Evolutionary conservation across 2,888 invertebrate genomes (phyloP).

Genomic region (Cantharis rufa): DNA sequence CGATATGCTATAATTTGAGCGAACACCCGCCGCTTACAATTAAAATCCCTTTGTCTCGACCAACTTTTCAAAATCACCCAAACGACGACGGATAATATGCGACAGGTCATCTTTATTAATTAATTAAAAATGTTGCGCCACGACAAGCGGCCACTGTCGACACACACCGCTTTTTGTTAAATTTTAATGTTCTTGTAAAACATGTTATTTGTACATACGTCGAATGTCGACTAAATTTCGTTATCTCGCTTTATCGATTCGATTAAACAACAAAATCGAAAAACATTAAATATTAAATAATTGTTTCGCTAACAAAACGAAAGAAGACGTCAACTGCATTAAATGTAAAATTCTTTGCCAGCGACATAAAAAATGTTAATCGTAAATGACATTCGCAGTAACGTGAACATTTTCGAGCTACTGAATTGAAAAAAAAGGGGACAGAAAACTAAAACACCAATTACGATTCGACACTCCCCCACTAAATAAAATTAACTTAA

Average conservation of each 20-base stretch:
- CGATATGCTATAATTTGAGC: neutral
- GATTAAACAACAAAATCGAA: neutral
- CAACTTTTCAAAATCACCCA: too few relatives aligned
- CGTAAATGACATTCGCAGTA: neutral
- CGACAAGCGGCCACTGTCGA: too few relatives aligned
- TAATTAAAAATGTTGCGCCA: too few relatives aligned
- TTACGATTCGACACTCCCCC: neutral
- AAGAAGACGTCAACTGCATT: neutral
- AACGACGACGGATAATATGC: too few relatives aligned
- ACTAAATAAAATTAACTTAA: neutral
- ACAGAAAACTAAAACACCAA: neutral
- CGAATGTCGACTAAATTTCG: too few relatives aligned
- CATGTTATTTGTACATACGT: too few relatives aligned
- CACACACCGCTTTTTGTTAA: too few relatives aligned
- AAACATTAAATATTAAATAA: neutral
- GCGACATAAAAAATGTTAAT: neutral
- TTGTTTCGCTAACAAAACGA: neutral
- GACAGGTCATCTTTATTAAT: too few relatives aligned
- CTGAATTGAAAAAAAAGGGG: neutral
- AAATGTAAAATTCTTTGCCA: neutral
- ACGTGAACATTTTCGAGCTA: neutral
- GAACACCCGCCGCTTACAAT: neutral
- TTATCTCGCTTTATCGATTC: neutral
- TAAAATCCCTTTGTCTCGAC: neutral
- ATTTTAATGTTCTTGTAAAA: too few relatives aligned